These are phyloP conservation scores for Tauraco erythrolophus DNA, from an alignment of 2,113 vertebrate genomes.

Conservation along the genomic window DNA sequence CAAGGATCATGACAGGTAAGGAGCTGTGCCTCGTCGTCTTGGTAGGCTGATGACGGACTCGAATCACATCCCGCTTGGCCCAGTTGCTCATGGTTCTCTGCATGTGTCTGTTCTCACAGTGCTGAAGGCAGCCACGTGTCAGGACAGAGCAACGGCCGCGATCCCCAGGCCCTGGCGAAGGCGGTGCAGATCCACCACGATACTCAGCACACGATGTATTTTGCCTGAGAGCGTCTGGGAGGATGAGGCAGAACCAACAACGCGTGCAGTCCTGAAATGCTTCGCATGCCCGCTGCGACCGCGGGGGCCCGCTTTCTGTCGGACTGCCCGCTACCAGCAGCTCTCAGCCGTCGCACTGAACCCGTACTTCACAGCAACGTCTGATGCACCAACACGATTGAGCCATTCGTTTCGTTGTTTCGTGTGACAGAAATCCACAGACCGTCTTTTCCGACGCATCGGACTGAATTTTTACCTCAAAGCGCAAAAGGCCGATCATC, in stretches of 20 bases:
- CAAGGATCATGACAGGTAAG: constrained; percentile 98
- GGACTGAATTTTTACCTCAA: constrained; percentile 89
- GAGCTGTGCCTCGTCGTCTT: not conserved
- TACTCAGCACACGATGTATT: constrained; percentile 99
- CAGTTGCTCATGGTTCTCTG: not conserved
- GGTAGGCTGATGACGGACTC: not conserved
- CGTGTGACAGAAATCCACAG: constrained; percentile 73
- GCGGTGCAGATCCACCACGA: constrained; percentile 99
- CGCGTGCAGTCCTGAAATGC: constrained; percentile 67
- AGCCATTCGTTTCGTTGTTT: constrained; percentile 89
- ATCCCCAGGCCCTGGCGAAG: constrained; percentile 96
- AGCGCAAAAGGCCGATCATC: constrained; percentile 75
- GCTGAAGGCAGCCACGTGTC: constrained; percentile 98
- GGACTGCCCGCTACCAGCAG: constrained; percentile 90
- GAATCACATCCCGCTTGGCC: not conserved
- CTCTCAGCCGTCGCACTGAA: constrained; percentile 84
- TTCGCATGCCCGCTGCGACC: constrained; percentile 57
- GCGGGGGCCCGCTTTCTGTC: constrained; percentile 67
- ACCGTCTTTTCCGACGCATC: constrained; percentile 84
- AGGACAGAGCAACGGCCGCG: constrained; percentile 97
- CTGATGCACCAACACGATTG: constrained; percentile 85
- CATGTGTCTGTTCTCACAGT: constrained; percentile 75
- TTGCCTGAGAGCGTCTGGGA: constrained; percentile 85
- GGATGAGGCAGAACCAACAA: constrained; percentile 46
- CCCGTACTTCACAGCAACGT: constrained; percentile 76